Evolutionary conservation across 2,797 vertebrate genomes (phyloP).

Genomic region (Sebastes cheni): DNA sequence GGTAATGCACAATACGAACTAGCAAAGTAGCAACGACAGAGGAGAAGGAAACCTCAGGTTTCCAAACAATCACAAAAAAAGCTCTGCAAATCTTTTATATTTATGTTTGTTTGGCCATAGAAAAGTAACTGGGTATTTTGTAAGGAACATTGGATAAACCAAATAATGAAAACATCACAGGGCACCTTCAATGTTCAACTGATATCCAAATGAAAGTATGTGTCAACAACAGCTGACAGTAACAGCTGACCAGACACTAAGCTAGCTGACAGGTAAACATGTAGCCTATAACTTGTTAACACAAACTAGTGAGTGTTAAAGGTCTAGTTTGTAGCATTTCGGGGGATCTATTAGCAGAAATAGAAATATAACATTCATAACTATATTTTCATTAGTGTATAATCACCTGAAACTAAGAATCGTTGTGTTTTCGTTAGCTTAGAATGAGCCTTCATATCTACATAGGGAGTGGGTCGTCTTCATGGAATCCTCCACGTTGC

Average conservation of each 20-base stretch:
- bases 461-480: too few relatives aligned
- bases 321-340: too few relatives aligned
- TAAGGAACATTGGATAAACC: not conserved
- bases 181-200: not conserved
- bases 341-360: too few relatives aligned
- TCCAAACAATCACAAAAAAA: not conserved
- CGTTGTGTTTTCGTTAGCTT: rapidly evolving
- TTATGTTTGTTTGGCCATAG: not conserved
- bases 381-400: too few relatives aligned
- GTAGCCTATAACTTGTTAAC: not conserved
- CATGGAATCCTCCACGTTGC: too few relatives aligned
- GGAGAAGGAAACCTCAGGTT: not conserved
- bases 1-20: not conserved
- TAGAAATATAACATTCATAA: too few relatives aligned
- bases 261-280: not conserved
- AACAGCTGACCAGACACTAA: not conserved
- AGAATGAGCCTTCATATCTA: too few relatives aligned
- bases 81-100: not conserved
- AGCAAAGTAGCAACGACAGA: not conserved
- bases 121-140: not conserved
- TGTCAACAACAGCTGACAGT: not conserved
- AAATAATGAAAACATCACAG: not conserved
- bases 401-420: too few relatives aligned
- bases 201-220: not conserved
- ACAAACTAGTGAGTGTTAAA: not conserved